These are phyloP conservation scores for Dolichallabes microphthalmus DNA, from an alignment of 2,113 vertebrate genomes.

Conservation along the genomic window DNA sequence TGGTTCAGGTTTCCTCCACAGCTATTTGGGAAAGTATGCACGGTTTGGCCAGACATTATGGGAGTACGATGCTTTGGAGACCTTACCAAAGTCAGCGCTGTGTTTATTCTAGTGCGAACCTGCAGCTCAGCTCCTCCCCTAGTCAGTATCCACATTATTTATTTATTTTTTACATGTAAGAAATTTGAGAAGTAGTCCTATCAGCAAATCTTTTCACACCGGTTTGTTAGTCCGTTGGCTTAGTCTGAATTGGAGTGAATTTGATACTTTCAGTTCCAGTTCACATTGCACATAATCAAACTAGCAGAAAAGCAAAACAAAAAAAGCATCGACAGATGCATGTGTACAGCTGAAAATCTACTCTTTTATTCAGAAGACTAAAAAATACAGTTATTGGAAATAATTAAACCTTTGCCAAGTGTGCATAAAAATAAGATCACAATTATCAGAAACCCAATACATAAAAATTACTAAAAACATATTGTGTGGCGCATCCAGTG, in stretches of 20 bases:
- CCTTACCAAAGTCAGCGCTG: constrained; percentile 61
- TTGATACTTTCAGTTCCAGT: background rate
- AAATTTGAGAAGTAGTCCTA: constrained; percentile 45
- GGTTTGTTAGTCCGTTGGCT: background rate
- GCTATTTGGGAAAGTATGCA: constrained; percentile 55
- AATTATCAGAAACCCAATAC: background rate
- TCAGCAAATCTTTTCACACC: constrained; percentile 32
- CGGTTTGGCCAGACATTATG: constrained; percentile 51
- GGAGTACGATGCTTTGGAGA: constrained; percentile 49
- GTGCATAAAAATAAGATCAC: background rate
- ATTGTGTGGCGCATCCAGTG: background rate
- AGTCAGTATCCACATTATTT: background rate
- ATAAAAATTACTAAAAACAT: background rate
- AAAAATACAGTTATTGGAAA: background rate
- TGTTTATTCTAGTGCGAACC: constrained; percentile 57
- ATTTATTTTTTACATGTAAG: background rate
- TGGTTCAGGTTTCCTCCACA: constrained; percentile 52
- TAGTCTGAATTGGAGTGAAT: background rate
- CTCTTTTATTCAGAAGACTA: too few relatives aligned
- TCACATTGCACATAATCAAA: constrained; percentile 38
- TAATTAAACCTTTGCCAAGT: background rate
- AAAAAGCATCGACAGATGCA: background rate
- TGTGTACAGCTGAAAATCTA: background rate
- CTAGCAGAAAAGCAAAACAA: constrained; percentile 49
- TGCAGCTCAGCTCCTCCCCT: constrained; percentile 23